Conservation (phyloP, 2,797 vertebrate species). For the Botia kubotai region DNA sequence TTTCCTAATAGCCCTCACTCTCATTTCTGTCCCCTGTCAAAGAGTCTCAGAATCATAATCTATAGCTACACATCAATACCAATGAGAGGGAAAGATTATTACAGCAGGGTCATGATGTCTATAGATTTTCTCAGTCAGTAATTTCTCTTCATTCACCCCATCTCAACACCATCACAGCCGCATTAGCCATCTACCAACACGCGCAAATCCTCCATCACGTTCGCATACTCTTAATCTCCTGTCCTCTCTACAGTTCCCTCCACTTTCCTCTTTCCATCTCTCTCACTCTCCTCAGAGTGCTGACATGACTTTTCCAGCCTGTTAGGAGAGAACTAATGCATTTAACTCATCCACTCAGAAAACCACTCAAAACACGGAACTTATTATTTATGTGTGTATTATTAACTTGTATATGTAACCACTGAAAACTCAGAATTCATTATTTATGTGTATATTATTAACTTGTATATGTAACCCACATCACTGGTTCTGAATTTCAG, state of each 20-base stretch:
- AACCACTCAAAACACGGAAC: no score
- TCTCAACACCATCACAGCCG: slow-evolving; percentile 29
- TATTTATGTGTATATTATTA: no score
- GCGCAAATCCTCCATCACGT: background rate
- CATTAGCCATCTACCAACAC: slow-evolving; percentile 35
- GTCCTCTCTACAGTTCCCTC: slow-evolving; percentile 13
- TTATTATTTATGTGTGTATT: no score
- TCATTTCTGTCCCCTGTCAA: slow-evolving; percentile 1
- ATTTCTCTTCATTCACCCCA: slow-evolving; percentile 46
- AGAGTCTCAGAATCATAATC: slow-evolving; percentile 28
- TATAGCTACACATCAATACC: slow-evolving; percentile 20
- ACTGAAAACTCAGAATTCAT: no score
- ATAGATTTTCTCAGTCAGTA: slow-evolving; percentile 41
- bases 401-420: no score
- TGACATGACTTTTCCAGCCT: slow-evolving; percentile 23
- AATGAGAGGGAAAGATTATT: slow-evolving; percentile 35
- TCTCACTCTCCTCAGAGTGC: slow-evolving; percentile 22
- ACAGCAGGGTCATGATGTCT: slow-evolving; percentile 48
- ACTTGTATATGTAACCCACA: no score
- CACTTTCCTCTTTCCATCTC: slow-evolving; percentile 31
- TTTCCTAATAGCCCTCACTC: background rate
- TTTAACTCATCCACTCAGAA: no score
- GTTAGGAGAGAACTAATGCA: no score
- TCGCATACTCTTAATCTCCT: slow-evolving; percentile 38
- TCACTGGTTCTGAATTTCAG: background rate